phyloP scores from a whole-genome alignment of 2,888 invertebrate species.

The Drosophila anceps region DNA sequence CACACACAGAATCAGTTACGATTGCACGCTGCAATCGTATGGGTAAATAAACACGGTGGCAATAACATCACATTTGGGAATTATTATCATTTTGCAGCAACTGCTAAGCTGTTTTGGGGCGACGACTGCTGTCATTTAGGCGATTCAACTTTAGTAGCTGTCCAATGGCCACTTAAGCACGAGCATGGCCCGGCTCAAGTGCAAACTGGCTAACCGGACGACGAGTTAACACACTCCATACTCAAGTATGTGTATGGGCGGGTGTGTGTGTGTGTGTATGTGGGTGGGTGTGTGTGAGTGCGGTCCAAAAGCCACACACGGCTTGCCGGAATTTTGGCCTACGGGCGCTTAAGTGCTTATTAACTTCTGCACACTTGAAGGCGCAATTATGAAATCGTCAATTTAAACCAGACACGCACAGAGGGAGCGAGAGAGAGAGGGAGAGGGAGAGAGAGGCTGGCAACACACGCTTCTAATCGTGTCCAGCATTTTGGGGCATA shows the following conservation, averaged over 20 bases:
- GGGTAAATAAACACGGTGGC: slow-evolving; percentile 15
- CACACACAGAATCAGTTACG: not conserved
- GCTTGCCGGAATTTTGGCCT: slow-evolving; percentile 28
- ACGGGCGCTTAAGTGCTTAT: slow-evolving; percentile 74
- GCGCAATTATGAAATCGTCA: slow-evolving; percentile 81
- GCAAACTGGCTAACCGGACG: slow-evolving; percentile 39
- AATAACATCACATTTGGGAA: slow-evolving; percentile 31
- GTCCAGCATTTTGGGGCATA: slow-evolving; percentile 59
- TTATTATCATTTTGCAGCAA: slow-evolving; percentile 31
- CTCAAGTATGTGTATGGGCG: not conserved
- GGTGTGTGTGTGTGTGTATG: not conserved
- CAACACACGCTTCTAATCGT: slow-evolving; percentile 44
- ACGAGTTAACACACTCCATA: slow-evolving; percentile 38
- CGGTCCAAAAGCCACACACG: slow-evolving; percentile 32
- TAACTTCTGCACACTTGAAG: slow-evolving; percentile 76
- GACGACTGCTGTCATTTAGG: slow-evolving; percentile 36
- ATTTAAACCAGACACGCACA: slow-evolving; percentile 72
- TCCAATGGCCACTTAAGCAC: slow-evolving; percentile 48
- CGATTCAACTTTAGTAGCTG: slow-evolving; percentile 26
- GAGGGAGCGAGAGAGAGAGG: not conserved
- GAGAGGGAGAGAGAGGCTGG: not conserved
- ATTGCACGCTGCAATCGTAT: not conserved
- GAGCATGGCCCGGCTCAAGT: slow-evolving; percentile 30
- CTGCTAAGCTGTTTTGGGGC: slow-evolving; percentile 31
- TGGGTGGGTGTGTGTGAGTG: slow-evolving; percentile 1